A percentile compares a stretch with the other conserved stretches of the same genome.
These are phyloP conservation scores for Nasonovia ribisnigri DNA, from an alignment of 2,888 invertebrate species.

Conservation along the genomic window DNA sequence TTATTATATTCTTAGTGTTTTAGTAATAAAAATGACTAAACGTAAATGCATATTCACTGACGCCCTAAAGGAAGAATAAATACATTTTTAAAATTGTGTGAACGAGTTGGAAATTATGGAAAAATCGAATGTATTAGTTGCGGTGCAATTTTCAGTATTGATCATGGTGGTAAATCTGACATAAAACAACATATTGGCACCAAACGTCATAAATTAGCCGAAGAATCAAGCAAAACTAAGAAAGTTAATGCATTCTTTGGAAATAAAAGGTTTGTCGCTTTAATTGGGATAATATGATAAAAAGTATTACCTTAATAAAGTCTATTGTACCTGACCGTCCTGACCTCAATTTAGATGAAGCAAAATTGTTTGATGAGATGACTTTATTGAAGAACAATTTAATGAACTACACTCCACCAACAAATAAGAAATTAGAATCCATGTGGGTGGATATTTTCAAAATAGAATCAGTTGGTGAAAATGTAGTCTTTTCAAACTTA, in stretches of 20 bases:
- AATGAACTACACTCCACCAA: background rate
- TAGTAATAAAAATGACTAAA: background rate
- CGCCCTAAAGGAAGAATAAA: constrained; percentile 17
- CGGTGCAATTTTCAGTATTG: too few relatives aligned
- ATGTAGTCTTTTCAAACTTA: constrained; percentile 4
- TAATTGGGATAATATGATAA: background rate
- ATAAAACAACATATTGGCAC: too few relatives aligned
- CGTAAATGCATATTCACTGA: constrained; percentile 1
- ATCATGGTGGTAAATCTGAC: too few relatives aligned
- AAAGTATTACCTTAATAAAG: background rate
- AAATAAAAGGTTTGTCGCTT: too few relatives aligned
- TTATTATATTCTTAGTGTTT: too few relatives aligned
- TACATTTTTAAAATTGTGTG: too few relatives aligned
- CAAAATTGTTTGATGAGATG: constrained; percentile 32
- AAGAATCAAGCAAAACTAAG: too few relatives aligned
- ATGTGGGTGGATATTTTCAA: background rate
- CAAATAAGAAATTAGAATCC: constrained; percentile 1
- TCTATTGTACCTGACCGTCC: background rate
- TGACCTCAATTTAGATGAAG: background rate
- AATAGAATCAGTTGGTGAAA: background rate
- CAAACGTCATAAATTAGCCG: too few relatives aligned
- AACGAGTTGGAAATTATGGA: too few relatives aligned
- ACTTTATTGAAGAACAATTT: constrained; percentile 27
- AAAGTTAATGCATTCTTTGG: too few relatives aligned
- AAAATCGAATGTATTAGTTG: too few relatives aligned